Conservation (phyloP, 2,113 vertebrate species). For the Oenanthe oenanthe region DNA sequence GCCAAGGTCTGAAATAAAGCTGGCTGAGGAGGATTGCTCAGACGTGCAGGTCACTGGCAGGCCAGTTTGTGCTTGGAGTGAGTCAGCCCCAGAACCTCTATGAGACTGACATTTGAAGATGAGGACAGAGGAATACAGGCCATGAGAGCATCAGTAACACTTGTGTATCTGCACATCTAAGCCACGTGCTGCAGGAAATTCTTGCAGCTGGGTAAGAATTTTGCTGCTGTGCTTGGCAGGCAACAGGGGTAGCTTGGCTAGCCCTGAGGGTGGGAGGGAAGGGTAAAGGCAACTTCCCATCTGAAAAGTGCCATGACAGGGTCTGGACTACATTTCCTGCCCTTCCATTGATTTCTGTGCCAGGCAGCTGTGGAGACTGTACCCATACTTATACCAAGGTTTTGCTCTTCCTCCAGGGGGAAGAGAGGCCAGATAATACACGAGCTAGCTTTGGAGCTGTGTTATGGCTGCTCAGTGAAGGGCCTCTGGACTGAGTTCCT, state of each 20-base stretch:
- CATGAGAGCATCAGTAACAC: fast-evolving
- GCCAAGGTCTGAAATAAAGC: not conserved
- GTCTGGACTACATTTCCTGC: not conserved
- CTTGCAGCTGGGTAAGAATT: not conserved
- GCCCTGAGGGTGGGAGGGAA: not conserved
- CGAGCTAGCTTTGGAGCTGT: not conserved
- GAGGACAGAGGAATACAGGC: not conserved
- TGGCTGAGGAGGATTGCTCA: not conserved
- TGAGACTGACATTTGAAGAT: not conserved
- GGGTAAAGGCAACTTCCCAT: not conserved
- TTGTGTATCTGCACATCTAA: not conserved
- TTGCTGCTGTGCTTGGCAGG: not conserved
- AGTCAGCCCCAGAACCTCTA: not conserved
- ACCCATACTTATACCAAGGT: not conserved
- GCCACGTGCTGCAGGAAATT: too few relatives aligned
- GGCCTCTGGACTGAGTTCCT: not conserved
- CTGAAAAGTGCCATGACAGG: not conserved
- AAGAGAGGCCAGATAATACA: not conserved
- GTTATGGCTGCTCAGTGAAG: not conserved
- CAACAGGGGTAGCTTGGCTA: not conserved
- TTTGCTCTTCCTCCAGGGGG: not conserved
- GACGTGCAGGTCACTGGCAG: not conserved
- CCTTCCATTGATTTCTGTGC: not conserved
- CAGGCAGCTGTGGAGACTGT: fast-evolving
- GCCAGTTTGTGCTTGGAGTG: not conserved